Evolutionary conservation across 2,888 invertebrate species (phyloP).

Genomic region (Colostygia pectinataria): DNA sequence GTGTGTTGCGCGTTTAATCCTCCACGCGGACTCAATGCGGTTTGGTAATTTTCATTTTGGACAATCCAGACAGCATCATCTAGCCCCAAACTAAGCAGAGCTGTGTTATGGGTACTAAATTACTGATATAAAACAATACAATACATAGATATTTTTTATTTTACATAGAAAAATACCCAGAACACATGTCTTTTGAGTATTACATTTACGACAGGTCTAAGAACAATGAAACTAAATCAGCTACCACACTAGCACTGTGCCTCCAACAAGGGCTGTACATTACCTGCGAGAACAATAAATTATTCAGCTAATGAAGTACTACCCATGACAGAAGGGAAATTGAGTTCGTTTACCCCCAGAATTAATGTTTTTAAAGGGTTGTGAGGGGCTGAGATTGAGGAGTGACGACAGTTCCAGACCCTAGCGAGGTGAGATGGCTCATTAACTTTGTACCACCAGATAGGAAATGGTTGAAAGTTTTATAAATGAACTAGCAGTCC

Average conservation of each 20-base stretch:
- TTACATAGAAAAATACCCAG: too few relatives aligned
- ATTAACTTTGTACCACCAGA: background rate
- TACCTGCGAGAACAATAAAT: constrained; percentile 59
- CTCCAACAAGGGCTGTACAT: constrained; percentile 40
- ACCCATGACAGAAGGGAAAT: constrained; percentile 62
- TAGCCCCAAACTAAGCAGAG: too few relatives aligned
- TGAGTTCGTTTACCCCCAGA: constrained; percentile 50
- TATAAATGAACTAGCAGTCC: too few relatives aligned
- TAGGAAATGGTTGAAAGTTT: background rate
- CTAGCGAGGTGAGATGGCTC: background rate
- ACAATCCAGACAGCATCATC: too few relatives aligned
- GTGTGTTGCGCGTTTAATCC: too few relatives aligned
- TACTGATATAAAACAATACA: too few relatives aligned
- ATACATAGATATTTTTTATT: too few relatives aligned
- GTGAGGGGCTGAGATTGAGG: constrained; percentile 20
- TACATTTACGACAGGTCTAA: too few relatives aligned
- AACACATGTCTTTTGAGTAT: too few relatives aligned
- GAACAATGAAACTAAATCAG: constrained; percentile 3
- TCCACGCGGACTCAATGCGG: too few relatives aligned
- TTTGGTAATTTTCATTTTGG: too few relatives aligned
- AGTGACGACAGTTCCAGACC: constrained; percentile 3
- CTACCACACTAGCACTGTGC: background rate
- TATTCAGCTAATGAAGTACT: constrained; percentile 61
- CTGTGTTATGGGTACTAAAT: too few relatives aligned
- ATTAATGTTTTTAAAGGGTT: constrained; percentile 51